A percentile compares a stretch with the other conserved stretches of the same genome.
Evolutionary conservation across 23 tunicate genomes (phyloP).

Genomic region (Corella eumyota): DNA sequence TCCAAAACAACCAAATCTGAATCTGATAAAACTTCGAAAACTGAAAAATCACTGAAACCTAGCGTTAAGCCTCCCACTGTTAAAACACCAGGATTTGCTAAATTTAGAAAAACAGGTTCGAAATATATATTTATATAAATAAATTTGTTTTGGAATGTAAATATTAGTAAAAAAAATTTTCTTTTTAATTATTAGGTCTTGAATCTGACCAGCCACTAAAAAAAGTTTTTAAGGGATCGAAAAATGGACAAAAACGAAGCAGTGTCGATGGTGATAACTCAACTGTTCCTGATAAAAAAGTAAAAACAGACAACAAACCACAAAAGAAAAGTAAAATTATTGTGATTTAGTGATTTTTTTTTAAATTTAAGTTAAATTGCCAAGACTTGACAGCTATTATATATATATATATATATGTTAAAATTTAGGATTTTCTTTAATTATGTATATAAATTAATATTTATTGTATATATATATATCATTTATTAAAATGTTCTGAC

Average conservation of each 20-base stretch:
- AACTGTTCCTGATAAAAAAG: conserved; percentile 44
- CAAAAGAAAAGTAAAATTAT: conserved; percentile 59
- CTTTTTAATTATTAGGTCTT: conserved; percentile 16
- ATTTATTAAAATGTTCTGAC: conserved; percentile 2
- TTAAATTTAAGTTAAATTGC: no score
- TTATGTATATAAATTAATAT: no score
- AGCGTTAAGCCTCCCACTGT: conserved; percentile 44
- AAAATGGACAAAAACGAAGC: conserved; percentile 26
- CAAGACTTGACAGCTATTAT: no score
- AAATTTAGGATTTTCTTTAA: no score
- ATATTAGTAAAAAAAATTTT: no score
- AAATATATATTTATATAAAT: no score
- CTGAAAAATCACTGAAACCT: conserved; percentile 6
- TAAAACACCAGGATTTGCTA: conserved; percentile 56
- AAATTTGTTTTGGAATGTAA: no score
- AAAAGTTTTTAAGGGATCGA: no score
- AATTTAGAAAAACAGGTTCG: conserved; percentile 71
- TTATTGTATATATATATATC: no score
- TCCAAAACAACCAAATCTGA: conserved; percentile 15
- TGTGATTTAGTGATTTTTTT: neutral
- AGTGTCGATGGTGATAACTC: conserved; percentile 45
- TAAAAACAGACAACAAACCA: conserved; percentile 27
- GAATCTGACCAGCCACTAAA: no score
- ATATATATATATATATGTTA: no score
- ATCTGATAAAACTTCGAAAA: conserved; percentile 13